A percentile compares a stretch with the other conserved stretches of the same genome.
Conservation (phyloP, 2,113 vertebrate species). For the Dasyprocta punctata region DNA sequence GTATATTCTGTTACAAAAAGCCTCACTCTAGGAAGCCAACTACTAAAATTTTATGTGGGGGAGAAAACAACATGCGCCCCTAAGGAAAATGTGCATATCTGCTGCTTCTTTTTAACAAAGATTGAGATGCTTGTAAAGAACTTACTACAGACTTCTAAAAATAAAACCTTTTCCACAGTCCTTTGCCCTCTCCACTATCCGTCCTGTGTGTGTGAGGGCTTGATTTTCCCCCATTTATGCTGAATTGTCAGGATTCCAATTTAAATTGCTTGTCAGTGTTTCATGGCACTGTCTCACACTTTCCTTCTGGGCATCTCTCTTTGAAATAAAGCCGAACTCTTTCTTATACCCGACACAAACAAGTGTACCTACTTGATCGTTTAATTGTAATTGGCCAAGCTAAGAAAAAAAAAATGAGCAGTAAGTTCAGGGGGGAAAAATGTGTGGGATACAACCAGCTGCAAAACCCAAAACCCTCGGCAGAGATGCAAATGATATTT, state of each 20-base stretch:
- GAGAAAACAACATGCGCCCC: constrained; percentile 61
- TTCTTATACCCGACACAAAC: constrained; percentile 69
- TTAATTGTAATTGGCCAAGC: constrained; percentile 71
- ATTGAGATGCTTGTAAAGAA: constrained; percentile 78
- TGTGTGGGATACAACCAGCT: constrained; percentile 60
- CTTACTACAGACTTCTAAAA: constrained; percentile 76
- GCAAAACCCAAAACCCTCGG: constrained; percentile 53
- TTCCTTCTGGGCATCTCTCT: constrained; percentile 71
- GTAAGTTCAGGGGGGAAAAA: constrained; percentile 67
- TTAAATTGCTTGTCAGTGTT: constrained; percentile 64
- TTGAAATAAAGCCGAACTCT: constrained; percentile 75
- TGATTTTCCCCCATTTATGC: background rate
- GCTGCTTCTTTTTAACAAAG: constrained; percentile 80
- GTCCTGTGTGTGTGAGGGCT: background rate
- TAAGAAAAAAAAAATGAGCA: constrained; percentile 56
- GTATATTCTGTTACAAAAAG: constrained; percentile 75
- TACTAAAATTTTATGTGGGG: constrained; percentile 80
- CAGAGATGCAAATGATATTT: constrained; percentile 74
- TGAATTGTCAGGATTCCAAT: constrained; percentile 67
- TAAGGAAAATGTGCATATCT: constrained; percentile 76
- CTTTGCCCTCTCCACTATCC: constrained; percentile 11
- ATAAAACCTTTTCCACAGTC: constrained; percentile 46
- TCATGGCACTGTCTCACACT: constrained; percentile 68
- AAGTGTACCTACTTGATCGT: constrained; percentile 63
- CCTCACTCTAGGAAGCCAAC: constrained; percentile 71